Evolutionary conservation across 2,888 invertebrate genomes (phyloP).

Genomic region (Acronicta alni): DNA sequence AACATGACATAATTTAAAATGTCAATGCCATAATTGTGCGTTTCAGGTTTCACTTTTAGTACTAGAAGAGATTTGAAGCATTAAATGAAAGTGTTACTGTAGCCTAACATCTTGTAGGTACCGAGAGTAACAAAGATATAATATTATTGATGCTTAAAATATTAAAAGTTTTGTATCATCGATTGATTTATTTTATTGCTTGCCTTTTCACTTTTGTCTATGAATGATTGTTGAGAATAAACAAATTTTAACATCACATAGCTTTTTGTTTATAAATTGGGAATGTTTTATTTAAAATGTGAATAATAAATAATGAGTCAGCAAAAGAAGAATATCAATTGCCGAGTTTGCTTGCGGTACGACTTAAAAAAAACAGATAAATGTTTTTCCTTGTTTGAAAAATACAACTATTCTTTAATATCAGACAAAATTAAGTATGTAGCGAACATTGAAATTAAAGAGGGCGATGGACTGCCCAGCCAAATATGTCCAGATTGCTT

Average conservation of each 20-base stretch:
- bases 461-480: conserved; percentile 75
- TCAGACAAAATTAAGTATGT: conserved; percentile 73
- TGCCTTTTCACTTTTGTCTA: background rate
- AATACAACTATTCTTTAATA: conserved; percentile 67
- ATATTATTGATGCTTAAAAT: too few relatives aligned
- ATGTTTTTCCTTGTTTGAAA: conserved; percentile 72
- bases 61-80: too few relatives aligned
- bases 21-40: too few relatives aligned
- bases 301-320: conserved; percentile 51
- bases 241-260: too few relatives aligned
- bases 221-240: too few relatives aligned
- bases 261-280: background rate
- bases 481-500: conserved; percentile 77
- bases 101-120: too few relatives aligned
- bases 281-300: background rate
- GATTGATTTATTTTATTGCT: background rate
- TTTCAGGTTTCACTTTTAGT: too few relatives aligned
- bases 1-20: too few relatives aligned
- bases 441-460: conserved; percentile 70
- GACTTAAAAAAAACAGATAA: conserved; percentile 56
- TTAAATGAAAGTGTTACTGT: too few relatives aligned
- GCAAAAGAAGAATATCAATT: conserved; percentile 60
- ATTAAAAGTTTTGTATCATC: too few relatives aligned
- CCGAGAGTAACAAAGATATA: too few relatives aligned
- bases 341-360: conserved; percentile 73